Evolutionary conservation across 2,888 invertebrate genomes (phyloP).

Genomic region (Aporophyla lueneburgensis): DNA sequence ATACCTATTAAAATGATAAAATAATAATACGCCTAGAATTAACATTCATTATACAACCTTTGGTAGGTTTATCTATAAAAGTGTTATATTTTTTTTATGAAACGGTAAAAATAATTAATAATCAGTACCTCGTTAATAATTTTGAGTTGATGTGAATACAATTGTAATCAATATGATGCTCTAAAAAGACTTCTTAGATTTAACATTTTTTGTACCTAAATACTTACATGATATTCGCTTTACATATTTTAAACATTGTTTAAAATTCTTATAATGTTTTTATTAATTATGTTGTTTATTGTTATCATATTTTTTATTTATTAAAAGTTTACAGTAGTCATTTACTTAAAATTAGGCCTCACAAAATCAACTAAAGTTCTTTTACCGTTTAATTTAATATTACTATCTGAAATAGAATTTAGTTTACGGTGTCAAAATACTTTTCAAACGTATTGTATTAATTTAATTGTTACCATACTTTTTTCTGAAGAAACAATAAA

Average conservation of each 20-base stretch:
- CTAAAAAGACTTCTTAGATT: background rate
- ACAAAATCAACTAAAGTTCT: no score
- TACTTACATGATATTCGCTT: no score
- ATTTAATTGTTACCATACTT: background rate
- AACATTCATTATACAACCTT: constrained; percentile 8
- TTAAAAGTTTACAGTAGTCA: no score
- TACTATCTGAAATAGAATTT: no score
- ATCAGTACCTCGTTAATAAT: no score
- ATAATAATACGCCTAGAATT: constrained; percentile 33
- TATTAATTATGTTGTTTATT: background rate
- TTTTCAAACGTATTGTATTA: background rate
- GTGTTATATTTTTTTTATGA: background rate
- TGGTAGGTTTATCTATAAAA: constrained; percentile 17
- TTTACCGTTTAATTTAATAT: background rate
- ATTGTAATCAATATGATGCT: background rate
- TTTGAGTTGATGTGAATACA: background rate
- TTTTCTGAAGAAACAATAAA: background rate
- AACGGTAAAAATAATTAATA: no score
- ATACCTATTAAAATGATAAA: constrained; percentile 31
- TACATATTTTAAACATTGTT: background rate
- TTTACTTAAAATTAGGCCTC: no score
- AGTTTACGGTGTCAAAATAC: background rate
- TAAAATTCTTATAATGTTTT: background rate
- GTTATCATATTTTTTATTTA: background rate
- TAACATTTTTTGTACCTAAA: background rate